These are phyloP conservation scores for Loxodonta africana DNA, from an alignment of 2,113 vertebrate species.

Conservation along the genomic window DNA sequence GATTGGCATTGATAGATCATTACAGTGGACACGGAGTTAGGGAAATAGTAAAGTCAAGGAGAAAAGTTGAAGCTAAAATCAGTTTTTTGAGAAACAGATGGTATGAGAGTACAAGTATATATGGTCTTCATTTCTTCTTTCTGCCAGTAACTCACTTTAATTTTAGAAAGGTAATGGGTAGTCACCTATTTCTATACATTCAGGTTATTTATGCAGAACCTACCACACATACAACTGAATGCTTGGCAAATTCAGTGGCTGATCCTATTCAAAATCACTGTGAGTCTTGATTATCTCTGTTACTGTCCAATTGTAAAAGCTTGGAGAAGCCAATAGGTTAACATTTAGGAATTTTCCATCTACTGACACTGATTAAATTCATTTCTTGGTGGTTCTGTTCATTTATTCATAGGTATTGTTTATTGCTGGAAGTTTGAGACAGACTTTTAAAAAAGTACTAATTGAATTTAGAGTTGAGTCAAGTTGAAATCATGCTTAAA, in stretches of 20 bases:
- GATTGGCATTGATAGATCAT: background rate
- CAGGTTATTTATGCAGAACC: conserved; percentile 62
- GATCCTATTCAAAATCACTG: conserved; percentile 65
- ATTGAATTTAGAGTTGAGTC: conserved; percentile 47
- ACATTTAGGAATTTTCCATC: conserved; percentile 84
- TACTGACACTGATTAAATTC: conserved; percentile 74
- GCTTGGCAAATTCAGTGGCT: conserved; percentile 54
- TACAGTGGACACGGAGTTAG: background rate
- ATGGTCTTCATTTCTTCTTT: background rate
- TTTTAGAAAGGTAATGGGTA: conserved; percentile 35
- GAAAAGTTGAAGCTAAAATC: conserved; percentile 24
- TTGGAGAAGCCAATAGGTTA: conserved; percentile 84
- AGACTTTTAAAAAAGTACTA: background rate
- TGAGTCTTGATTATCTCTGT: conserved; percentile 82
- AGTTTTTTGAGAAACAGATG: background rate
- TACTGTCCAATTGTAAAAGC: conserved; percentile 77
- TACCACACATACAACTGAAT: conserved; percentile 39
- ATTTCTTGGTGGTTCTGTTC: conserved; percentile 71
- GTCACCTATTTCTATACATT: conserved; percentile 19
- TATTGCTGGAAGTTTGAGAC: conserved; percentile 68
- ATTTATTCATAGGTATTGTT: conserved; percentile 71
- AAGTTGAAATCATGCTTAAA: conserved; percentile 64
- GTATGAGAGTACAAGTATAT: background rate
- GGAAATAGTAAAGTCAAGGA: background rate
- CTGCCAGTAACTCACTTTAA: conserved; percentile 43